These are phyloP conservation scores for Mystacides longicornis DNA, from an alignment of 2,888 invertebrate species.

Conservation along the genomic window DNA sequence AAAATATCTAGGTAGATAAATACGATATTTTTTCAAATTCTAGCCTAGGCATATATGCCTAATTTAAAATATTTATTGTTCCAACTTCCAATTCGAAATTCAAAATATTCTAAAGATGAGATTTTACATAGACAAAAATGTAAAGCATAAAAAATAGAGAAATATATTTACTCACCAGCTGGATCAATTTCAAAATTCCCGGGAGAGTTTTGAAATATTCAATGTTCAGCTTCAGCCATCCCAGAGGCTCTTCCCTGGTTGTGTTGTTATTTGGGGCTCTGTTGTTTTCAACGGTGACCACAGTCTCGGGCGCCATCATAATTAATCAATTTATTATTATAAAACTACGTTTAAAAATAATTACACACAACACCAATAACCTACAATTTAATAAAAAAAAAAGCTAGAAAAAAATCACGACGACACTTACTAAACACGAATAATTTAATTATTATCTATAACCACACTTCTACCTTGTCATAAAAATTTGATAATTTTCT, in stretches of 20 bases:
- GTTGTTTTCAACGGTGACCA: slow-evolving; percentile 69
- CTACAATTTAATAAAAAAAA: background rate
- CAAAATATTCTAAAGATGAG: no score
- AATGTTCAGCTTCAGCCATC: slow-evolving; percentile 69
- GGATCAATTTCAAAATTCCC: slow-evolving; percentile 71
- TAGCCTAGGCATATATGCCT: background rate
- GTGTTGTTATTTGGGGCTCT: slow-evolving; percentile 42
- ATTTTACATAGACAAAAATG: background rate
- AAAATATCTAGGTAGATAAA: background rate
- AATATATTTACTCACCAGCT: slow-evolving; percentile 61
- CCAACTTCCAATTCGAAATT: no score
- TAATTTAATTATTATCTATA: no score
- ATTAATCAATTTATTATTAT: slow-evolving; percentile 11
- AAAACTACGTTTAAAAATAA: background rate
- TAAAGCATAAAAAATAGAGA: slow-evolving; percentile 3
- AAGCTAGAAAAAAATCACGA: no score
- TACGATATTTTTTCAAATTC: background rate
- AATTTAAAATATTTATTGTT: no score
- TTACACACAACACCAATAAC: background rate
- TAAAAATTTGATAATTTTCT: no score
- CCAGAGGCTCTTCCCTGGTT: slow-evolving; percentile 47
- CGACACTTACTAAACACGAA: no score
- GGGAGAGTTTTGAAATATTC: slow-evolving; percentile 76
- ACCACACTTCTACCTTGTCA: no score
- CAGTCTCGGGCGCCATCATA: slow-evolving; percentile 78